Base-by-base conservation (phyloP, 2,888 invertebrate species). In the Caenorhabditis becei region DNA sequence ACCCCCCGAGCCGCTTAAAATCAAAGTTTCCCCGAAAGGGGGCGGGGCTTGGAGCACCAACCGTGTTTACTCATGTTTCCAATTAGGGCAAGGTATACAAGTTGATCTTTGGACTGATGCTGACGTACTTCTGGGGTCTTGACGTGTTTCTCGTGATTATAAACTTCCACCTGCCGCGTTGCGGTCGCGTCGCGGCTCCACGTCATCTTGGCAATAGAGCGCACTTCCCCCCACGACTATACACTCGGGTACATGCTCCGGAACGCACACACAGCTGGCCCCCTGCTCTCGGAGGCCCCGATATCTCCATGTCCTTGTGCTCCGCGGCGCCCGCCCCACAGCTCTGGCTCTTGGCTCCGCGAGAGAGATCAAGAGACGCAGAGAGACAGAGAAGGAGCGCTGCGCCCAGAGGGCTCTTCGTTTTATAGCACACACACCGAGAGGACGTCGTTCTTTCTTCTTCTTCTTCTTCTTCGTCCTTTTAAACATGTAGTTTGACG, bases 311-410 rank as follows among this genome's bases (percentile, higher is more conserved):
- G 35, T 35, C 35, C 35, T 35, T 35, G 14, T 5, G 10, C 41
- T 49, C 20, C 11, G 32, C 63, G 71, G 62, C 62, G 71, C 71
- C 71, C 62, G 54, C 44, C 61, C 16, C 5, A 3, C 2, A 14
- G 71, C 62, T n/a, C n/a, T n/a, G n/a, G n/a, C 70, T 71, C 70
- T 71, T 71, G 71, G 71, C 71, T 71, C 71, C 41, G 14, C 14
- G 41, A 2, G 41, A 3, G 41, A 14, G 16, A 26, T 10, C 61
- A 44, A 44, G 24, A 24, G 61, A 18, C 24, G 24, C 44, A 61
- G 61, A n/a, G n/a, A 37, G 20, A 35, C 26, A 58, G 35, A 58
- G 58, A 56, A 20, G 14, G 41, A 14, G 67, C 26, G 56, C 47
- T 10, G 32, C 4, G 32, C 32, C 32, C 32, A 10, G 32, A 32